A percentile compares a stretch with the other conserved stretches of the same genome.
Conservation (phyloP, 1,140 invertebrate genomes). For the Nixonia krombeini region DNA sequence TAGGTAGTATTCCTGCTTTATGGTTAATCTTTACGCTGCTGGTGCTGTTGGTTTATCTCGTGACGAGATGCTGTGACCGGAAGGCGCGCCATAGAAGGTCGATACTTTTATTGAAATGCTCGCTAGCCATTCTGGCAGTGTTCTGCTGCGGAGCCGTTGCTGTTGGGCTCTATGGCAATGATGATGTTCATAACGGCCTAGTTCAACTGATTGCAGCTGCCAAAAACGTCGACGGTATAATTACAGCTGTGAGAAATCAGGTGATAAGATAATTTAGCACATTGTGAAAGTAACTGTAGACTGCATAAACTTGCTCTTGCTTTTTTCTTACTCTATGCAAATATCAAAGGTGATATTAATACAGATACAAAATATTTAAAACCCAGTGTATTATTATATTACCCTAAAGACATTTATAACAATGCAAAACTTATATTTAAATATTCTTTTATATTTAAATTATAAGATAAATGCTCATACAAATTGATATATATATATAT, state of each 20-base stretch:
- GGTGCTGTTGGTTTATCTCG: slow-evolving; percentile 89
- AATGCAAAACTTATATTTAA: too few species aligned
- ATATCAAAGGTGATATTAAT: too few species aligned
- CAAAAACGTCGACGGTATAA: slow-evolving; percentile 81
- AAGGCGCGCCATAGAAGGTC: slow-evolving; percentile 87
- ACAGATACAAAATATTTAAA: too few species aligned
- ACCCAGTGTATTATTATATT: too few species aligned
- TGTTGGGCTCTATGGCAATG: slow-evolving; percentile 92
- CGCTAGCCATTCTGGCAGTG: slow-evolving; percentile 86
- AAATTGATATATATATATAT: too few species aligned
- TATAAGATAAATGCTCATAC: too few species aligned
- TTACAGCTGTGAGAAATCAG: slow-evolving; percentile 83
- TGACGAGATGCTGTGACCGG: slow-evolving; percentile 94
- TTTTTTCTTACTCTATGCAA: too few species aligned
- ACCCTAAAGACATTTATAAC: too few species aligned
- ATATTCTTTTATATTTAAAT: too few species aligned
- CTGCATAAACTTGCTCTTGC: too few species aligned
- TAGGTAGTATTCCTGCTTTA: slow-evolving; percentile 90
- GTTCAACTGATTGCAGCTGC: slow-evolving; percentile 84
- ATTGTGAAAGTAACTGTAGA: too few species aligned
- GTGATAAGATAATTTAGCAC: too few species aligned
- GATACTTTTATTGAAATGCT: slow-evolving; percentile 87
- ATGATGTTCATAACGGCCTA: slow-evolving; percentile 92
- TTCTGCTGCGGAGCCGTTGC: slow-evolving; percentile 84
- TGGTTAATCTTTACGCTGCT: slow-evolving; percentile 91